Evolutionary conservation across 2,797 vertebrate species (phyloP), one percentile per base, ranked within the genome.

Genomic region (Acipenser ruthenus): DNA sequence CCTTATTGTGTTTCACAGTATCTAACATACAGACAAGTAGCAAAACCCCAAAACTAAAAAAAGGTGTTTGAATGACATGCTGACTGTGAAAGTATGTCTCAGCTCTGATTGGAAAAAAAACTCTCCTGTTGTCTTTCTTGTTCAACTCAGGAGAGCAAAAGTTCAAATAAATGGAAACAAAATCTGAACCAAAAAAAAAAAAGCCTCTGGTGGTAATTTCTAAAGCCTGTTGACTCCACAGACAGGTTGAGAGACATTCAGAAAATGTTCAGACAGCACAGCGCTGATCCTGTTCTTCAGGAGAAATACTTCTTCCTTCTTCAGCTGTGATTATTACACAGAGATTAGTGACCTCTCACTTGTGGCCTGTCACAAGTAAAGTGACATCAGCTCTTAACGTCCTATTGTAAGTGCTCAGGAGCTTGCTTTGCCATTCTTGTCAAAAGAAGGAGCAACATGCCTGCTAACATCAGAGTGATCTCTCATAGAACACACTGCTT

Each of bases 361-460:
- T 83, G 66, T 75, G 75, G 84, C 77, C 86, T 90, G 90, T 92
- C 92, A 89, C 81, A 82, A 78, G 77, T 85, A 82, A 89, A 88
- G 84, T 88, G 88, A 90, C 82, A 83, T 64, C 71, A 87, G 85
- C 89, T 90, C 91, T 92, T 93, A 93, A 89, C 89, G 88, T 93
- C 92, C 90, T 93, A 73, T 84, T 87, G 77, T 91, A 89, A 90
- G 89, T 85, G 81, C 79, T 70, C 79, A 79, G 78, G 79, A 78
- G 70, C 84, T 82, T 81, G 82, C 73, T 78, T 74, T 79, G 76
- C 78, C 78, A 83, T 88, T 80, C 74, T 73, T 60, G 70, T 83
- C 67, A 73, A 78, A 70, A 79, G 73, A 80, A 75, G 71, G 72
- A 60, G 18, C 23, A 56, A 66, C 65, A 59, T 67, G 63, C 67